Evolutionary conservation across 1,140 invertebrate species (phyloP).

Genomic region (Mycetomoellerius zeteki): DNA sequence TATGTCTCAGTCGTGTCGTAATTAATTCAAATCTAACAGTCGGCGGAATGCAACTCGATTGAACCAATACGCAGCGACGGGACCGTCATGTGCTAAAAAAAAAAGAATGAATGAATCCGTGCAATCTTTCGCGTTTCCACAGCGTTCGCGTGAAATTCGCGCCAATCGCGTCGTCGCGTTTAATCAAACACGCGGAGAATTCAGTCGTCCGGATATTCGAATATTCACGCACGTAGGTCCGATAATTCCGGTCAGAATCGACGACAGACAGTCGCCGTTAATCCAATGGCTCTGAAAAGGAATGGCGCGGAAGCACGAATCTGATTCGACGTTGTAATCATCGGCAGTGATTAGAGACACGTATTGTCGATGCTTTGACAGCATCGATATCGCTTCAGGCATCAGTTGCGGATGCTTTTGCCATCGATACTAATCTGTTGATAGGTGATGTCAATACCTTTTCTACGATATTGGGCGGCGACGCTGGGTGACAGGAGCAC

Average conservation of each 20-base stretch:
- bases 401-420: slow-evolving; percentile 4
- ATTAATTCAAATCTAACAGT: slow-evolving; percentile 3
- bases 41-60: neutral
- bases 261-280: slow-evolving; percentile 2
- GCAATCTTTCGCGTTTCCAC: slow-evolving; percentile 38
- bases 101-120: neutral
- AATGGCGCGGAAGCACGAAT: slow-evolving; percentile 27
- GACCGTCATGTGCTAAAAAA: neutral
- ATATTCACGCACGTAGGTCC: slow-evolving; percentile 47
- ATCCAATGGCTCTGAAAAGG: slow-evolving; percentile 46
- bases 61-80: neutral
- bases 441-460: slow-evolving; percentile 30
- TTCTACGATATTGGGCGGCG: neutral
- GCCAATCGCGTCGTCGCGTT: slow-evolving; percentile 53
- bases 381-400: slow-evolving; percentile 26
- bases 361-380: slow-evolving; percentile 42
- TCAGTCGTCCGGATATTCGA: slow-evolving; percentile 50
- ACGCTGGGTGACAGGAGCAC: neutral
- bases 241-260: slow-evolving; percentile 30
- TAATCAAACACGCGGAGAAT: slow-evolving; percentile 50
- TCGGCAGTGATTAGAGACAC: slow-evolving; percentile 40
- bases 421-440: slow-evolving; percentile 27
- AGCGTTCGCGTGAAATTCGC: slow-evolving; percentile 30
- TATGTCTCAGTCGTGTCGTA: neutral
- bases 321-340: slow-evolving; percentile 31